Percentiles rank a stretch among this genome's conserved stretches.
These are phyloP conservation scores for Gymnodraco acuticeps DNA, from an alignment of 2,797 vertebrate species.

Conservation along the genomic window DNA sequence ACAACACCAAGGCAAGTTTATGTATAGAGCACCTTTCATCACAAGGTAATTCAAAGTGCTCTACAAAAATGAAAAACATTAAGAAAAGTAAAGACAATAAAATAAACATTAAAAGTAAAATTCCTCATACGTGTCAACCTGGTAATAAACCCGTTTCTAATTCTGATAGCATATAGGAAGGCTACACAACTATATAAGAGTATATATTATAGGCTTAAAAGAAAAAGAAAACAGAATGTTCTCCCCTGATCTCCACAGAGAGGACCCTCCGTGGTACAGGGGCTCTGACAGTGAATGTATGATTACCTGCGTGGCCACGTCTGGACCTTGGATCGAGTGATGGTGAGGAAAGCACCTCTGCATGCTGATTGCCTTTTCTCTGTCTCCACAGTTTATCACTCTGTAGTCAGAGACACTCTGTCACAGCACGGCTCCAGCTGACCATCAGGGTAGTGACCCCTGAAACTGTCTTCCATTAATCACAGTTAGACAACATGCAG, in stretches of 20 bases:
- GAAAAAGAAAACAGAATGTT: neutral
- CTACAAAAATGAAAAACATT: no score
- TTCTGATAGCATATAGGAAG: neutral
- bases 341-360: constrained; percentile 19
- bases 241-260: neutral
- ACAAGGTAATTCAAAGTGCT: no score
- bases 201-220: neutral
- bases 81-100: no score
- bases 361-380: constrained; percentile 53
- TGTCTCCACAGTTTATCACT: constrained; percentile 47
- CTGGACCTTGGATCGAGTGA: constrained; percentile 37
- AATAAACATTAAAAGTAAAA: no score
- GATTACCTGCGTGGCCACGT: constrained; percentile 29
- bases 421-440: constrained; percentile 45
- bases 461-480: constrained; percentile 64
- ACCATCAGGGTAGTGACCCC: constrained; percentile 54
- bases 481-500: constrained; percentile 43
- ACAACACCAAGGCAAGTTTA: no score
- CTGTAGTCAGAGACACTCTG: constrained; percentile 41
- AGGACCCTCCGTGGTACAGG: neutral
- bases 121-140: no score
- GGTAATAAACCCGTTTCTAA: no score
- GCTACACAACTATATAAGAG: neutral
- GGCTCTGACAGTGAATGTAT: constrained; percentile 14
- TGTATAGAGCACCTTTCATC: no score